Conservation (phyloP, 2,797 vertebrate species). For the Typhlichthys eigenmanni region DNA sequence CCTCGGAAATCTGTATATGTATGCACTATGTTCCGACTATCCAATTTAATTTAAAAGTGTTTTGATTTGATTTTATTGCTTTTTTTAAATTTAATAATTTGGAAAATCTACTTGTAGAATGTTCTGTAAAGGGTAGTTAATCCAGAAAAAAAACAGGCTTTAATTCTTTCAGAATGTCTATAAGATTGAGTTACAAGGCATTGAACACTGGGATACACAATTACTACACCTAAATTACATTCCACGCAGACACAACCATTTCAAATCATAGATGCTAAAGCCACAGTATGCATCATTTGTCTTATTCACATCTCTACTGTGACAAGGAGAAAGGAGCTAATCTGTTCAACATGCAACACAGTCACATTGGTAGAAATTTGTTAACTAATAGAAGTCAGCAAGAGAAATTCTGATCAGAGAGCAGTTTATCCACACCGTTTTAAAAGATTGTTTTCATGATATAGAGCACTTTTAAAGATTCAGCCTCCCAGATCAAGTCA, state of each 20-base stretch:
- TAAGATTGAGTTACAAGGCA: conserved; percentile 53
- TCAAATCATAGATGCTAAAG: conserved; percentile 81
- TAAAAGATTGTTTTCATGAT: conserved; percentile 61
- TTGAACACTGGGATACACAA: conserved; percentile 53
- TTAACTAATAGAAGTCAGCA: conserved; percentile 32
- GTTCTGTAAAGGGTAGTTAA: conserved; percentile 76
- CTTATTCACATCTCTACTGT: conserved; percentile 76
- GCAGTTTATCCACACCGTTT: conserved; percentile 53
- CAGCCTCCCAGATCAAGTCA: conserved; percentile 53
- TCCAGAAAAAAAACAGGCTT: conserved; percentile 79
- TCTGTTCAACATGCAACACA: conserved; percentile 84
- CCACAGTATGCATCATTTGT: conserved; percentile 76
- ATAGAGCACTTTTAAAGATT: conserved; percentile 63
- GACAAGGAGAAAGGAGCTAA: conserved; percentile 76
- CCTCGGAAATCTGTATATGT: conserved; percentile 68
- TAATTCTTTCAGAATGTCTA: conserved; percentile 67
- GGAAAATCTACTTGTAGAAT: conserved; percentile 73
- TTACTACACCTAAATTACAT: conserved; percentile 58
- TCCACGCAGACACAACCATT: conserved; percentile 30
- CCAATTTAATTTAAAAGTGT: conserved; percentile 50
- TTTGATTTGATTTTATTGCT: conserved; percentile 5
- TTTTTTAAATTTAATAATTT: conserved; percentile 64
- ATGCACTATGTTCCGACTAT: conserved; percentile 76
- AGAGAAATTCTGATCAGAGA: conserved; percentile 47
- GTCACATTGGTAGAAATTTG: conserved; percentile 56